Percentiles rank a stretch among this genome's conserved stretches.
phyloP scores from a whole-genome alignment of 2,888 invertebrate species.

The Philereme vetulata region DNA sequence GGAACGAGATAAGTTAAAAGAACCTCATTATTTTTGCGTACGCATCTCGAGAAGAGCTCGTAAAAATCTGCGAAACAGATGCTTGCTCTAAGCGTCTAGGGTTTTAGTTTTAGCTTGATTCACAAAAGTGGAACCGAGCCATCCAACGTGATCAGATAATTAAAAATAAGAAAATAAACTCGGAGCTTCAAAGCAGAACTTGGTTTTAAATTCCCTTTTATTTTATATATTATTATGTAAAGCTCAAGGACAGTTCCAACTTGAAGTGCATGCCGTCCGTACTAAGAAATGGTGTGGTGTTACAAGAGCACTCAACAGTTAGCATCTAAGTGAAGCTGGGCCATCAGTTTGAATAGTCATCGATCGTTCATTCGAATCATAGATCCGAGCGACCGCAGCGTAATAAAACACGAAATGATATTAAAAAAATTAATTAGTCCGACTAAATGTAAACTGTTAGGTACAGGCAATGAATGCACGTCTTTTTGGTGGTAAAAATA shows the following conservation, averaged over 20 bases:
- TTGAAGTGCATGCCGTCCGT: not conserved
- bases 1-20: no score
- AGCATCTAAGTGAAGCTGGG: constrained; percentile 19
- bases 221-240: not conserved
- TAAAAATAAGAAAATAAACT: not conserved
- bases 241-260: not conserved
- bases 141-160: not conserved
- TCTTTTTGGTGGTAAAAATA: constrained; percentile 67
- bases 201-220: not conserved
- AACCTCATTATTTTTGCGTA: not conserved
- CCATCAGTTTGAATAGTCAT: constrained; percentile 21
- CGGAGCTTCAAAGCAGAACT: not conserved
- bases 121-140: not conserved
- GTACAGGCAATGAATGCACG: constrained; percentile 66
- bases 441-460: constrained; percentile 69
- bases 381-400: constrained; percentile 54
- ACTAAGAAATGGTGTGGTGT: not conserved
- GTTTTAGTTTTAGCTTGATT: no score
- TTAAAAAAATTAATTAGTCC: constrained; percentile 72
- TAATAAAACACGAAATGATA: constrained; percentile 69
- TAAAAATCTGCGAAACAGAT: not conserved
- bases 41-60: constrained; percentile 8
- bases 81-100: no score
- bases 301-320: constrained; percentile 8
- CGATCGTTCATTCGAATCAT: constrained; percentile 42